phyloP scores from a whole-genome alignment of 2,888 invertebrate genomes.

The Polydrusus pterygomalis region DNA sequence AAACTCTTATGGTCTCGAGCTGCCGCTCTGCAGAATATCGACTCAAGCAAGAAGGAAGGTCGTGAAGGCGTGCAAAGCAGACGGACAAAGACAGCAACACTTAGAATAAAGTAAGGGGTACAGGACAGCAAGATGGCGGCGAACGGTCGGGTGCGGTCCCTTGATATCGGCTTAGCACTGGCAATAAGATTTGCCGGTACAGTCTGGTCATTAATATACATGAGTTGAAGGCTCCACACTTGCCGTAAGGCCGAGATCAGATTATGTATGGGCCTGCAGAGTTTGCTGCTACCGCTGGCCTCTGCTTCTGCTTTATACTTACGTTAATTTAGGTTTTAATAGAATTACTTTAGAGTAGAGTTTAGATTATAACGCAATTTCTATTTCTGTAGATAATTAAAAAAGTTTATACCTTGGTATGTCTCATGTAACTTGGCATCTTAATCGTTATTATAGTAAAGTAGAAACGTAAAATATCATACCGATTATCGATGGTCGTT shows the following conservation, averaged over 20 bases:
- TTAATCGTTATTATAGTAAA: no score
- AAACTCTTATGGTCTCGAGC: constrained; percentile 46
- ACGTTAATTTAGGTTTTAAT: constrained; percentile 13
- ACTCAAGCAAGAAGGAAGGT: constrained; percentile 56
- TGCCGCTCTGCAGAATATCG: constrained; percentile 56
- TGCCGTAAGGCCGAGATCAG: constrained; percentile 43
- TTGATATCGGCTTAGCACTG: constrained; percentile 71
- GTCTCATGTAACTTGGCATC: no score
- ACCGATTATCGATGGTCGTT: no score
- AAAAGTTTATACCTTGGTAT: neutral
- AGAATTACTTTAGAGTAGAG: neutral
- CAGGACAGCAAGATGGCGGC: constrained; percentile 70
- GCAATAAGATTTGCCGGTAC: constrained; percentile 72
- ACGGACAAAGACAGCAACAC: constrained; percentile 64
- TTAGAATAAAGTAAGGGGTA: constrained; percentile 63
- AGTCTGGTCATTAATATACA: constrained; percentile 72
- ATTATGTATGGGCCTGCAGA: constrained; percentile 50
- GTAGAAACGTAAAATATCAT: no score
- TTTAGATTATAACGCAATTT: neutral
- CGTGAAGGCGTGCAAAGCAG: constrained; percentile 57
- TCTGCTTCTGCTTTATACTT: constrained; percentile 31
- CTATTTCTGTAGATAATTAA: neutral
- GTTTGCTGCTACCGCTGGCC: constrained; percentile 38
- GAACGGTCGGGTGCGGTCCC: constrained; percentile 56
- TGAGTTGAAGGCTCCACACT: constrained; percentile 63